Conservation (phyloP, 1,140 invertebrate species). For the Brachionus paranguensis region DNA sequence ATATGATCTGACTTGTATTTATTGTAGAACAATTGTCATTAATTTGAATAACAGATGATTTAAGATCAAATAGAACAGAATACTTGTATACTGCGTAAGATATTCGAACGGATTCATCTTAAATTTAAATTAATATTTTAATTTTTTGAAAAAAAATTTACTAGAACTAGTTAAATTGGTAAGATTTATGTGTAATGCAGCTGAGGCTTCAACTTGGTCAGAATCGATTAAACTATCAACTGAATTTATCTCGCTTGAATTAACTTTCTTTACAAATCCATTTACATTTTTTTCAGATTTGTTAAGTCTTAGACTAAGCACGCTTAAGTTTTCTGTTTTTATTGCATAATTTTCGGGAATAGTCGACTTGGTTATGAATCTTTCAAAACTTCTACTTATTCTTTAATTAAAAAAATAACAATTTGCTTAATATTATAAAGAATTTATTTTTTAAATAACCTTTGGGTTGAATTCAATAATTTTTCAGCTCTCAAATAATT, state of each 20-base stretch:
- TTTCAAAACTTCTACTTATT: not conserved
- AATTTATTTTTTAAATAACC: not conserved
- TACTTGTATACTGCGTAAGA: not conserved
- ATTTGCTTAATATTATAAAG: not conserved
- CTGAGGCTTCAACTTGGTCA: not conserved
- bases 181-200: not conserved
- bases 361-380: not conserved
- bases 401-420: not conserved
- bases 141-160: not conserved
- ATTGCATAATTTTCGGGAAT: constrained; percentile 12
- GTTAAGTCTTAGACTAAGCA: not conserved
- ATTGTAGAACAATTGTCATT: not conserved
- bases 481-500: not conserved
- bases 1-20: not conserved
- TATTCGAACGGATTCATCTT: not conserved
- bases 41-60: not conserved
- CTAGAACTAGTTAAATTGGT: not conserved
- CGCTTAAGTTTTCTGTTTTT: not conserved
- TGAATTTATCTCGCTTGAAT: not conserved
- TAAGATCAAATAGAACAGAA: constrained; percentile 30
- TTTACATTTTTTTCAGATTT: not conserved
- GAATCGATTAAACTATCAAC: not conserved
- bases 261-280: constrained; percentile 25
- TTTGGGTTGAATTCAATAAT: not conserved
- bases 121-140: not conserved